phyloP scores from a whole-genome alignment of 2,113 vertebrate species.

The Mastomys coucha region DNA sequence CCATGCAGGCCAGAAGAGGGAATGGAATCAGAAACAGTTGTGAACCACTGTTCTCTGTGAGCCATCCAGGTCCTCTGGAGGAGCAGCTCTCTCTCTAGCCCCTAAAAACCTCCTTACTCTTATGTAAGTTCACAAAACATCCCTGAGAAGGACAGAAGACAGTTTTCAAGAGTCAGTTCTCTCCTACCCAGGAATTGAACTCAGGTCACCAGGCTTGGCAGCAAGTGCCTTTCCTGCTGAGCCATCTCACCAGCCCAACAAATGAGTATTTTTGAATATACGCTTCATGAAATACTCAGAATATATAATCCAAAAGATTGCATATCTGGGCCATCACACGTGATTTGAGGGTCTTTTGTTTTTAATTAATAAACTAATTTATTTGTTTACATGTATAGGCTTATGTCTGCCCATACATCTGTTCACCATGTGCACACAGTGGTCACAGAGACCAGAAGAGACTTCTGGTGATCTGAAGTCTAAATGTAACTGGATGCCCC shows the following conservation, averaged over 20 bases:
- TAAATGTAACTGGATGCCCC: fast-evolving
- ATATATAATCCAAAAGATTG: background rate
- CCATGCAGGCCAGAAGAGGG: background rate
- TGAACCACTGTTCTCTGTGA: background rate
- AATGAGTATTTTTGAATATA: fast-evolving
- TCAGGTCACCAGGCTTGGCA: background rate
- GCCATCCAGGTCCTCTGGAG: background rate
- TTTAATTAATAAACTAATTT: background rate
- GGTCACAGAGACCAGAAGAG: background rate
- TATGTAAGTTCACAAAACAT: background rate
- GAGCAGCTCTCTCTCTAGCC: background rate
- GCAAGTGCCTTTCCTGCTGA: background rate
- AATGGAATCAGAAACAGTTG: background rate
- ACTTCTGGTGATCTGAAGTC: background rate
- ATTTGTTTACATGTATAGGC: background rate
- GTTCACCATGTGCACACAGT: background rate
- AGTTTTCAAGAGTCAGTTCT: background rate
- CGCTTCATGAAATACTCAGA: background rate
- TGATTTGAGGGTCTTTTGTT: background rate
- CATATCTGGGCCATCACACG: background rate
- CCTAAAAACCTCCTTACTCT: background rate
- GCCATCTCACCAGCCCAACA: background rate
- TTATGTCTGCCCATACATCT: background rate
- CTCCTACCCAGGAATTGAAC: background rate
- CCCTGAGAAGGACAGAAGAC: background rate